Evolutionary conservation across 2,113 vertebrate species (phyloP).

Genomic region (Apus apus): DNA sequence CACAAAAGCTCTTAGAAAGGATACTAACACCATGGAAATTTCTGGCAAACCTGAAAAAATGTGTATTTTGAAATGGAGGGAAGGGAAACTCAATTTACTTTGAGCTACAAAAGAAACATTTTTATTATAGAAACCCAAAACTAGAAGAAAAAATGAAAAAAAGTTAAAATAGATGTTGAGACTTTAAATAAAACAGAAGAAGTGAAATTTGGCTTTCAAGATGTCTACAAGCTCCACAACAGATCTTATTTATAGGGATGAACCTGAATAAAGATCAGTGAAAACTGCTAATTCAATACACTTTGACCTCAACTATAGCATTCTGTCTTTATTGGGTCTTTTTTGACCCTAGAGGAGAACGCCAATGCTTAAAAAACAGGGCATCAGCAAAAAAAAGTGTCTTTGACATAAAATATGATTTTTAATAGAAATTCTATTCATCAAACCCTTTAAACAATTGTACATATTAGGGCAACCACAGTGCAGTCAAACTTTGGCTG

Average conservation of each 20-base stretch:
- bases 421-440: background rate
- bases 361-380: background rate
- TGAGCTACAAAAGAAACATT: background rate
- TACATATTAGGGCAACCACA: background rate
- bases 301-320: background rate
- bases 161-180: background rate
- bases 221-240: background rate
- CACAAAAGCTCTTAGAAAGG: background rate
- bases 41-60: background rate
- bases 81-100: background rate
- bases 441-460: background rate
- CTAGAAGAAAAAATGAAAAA: no score
- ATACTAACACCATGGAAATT: background rate
- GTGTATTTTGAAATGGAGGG: background rate
- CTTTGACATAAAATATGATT: background rate
- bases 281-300: background rate
- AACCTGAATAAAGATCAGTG: background rate
- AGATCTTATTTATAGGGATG: background rate
- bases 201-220: background rate
- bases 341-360: background rate
- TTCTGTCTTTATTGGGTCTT: background rate
- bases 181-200: background rate
- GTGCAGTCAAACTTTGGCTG: background rate
- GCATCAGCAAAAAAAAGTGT: background rate
- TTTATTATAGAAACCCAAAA: background rate